phyloP scores from a whole-genome alignment of 2,797 vertebrate species.

The Channallabes apus region DNA sequence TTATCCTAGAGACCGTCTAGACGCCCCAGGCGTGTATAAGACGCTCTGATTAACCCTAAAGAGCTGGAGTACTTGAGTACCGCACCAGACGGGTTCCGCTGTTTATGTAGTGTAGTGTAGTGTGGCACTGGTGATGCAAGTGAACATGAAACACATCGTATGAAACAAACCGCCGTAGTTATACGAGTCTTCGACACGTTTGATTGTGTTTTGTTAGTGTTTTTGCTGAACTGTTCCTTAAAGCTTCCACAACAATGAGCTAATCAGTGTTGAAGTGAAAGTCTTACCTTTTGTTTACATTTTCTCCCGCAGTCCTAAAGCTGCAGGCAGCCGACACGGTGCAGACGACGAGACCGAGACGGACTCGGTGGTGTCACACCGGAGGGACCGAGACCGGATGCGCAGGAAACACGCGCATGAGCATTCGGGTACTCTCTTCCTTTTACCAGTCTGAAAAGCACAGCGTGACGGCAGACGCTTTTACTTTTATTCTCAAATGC shows the following conservation, averaged over 20 bases:
- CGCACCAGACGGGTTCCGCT: background rate
- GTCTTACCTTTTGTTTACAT: background rate
- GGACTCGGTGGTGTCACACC: slow-evolving; percentile 87
- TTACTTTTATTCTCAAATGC: background rate
- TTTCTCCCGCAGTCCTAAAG: slow-evolving; percentile 82
- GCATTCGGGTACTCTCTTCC: slow-evolving; percentile 52
- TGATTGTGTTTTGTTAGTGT: background rate
- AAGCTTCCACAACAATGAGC: background rate
- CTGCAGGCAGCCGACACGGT: slow-evolving; percentile 89
- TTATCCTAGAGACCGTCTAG: background rate
- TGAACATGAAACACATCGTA: background rate
- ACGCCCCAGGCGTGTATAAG: background rate
- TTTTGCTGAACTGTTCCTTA: background rate
- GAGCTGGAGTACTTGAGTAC: background rate
- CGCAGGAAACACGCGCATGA: slow-evolving; percentile 73
- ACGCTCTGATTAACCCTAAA: background rate
- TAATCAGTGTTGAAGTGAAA: background rate
- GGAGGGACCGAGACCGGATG: slow-evolving; percentile 76
- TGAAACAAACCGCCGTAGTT: background rate
- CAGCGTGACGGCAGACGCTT: no score
- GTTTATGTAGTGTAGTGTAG: no score
- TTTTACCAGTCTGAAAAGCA: background rate
- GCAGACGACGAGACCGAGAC: slow-evolving; percentile 96
- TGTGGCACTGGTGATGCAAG: background rate
- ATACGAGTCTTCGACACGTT: background rate